Conservation (phyloP, 2,113 vertebrate species). For the Oryzias curvinotus region DNA sequence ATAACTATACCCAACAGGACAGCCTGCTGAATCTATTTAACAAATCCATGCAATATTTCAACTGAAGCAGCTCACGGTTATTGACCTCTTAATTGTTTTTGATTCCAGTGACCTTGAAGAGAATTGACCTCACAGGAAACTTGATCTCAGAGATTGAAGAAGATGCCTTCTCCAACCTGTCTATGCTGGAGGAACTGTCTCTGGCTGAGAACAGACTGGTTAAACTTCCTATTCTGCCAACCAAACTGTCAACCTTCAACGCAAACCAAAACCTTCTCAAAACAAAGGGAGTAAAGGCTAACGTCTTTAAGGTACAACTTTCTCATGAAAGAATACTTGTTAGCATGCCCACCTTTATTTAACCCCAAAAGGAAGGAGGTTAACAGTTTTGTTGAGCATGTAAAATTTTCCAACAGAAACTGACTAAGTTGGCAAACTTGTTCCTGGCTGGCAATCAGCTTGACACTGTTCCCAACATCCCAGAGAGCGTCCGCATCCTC, state of each 20-base stretch:
- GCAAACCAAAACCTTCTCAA: conserved; percentile 90
- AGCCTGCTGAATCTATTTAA: too few species aligned
- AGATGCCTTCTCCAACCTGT: conserved; percentile 88
- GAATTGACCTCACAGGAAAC: conserved; percentile 96
- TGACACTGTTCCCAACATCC: conserved; percentile 90
- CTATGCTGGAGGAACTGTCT: conserved; percentile 86
- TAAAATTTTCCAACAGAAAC: conserved; percentile 76
- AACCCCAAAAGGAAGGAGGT: not conserved
- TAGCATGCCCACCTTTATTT: not conserved
- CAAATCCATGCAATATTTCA: too few species aligned
- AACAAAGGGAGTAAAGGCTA: conserved; percentile 92
- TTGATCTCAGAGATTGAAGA: conserved; percentile 95
- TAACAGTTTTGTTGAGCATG: not conserved
- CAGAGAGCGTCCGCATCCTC: conserved; percentile 87
- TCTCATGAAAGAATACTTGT: not conserved
- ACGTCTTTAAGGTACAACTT: conserved; percentile 88
- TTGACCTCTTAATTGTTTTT: too few species aligned
- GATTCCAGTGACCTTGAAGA: conserved; percentile 86
- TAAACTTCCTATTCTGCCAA: conserved; percentile 90
- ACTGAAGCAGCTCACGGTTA: too few species aligned
- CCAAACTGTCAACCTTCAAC: conserved; percentile 86
- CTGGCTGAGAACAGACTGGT: conserved; percentile 90
- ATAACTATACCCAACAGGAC: too few species aligned
- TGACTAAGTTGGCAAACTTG: conserved; percentile 84
- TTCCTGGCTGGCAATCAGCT: conserved; percentile 88